phyloP scores from a whole-genome alignment of 2,888 invertebrate species.

The Scaptomyza caliginosa region DNA sequence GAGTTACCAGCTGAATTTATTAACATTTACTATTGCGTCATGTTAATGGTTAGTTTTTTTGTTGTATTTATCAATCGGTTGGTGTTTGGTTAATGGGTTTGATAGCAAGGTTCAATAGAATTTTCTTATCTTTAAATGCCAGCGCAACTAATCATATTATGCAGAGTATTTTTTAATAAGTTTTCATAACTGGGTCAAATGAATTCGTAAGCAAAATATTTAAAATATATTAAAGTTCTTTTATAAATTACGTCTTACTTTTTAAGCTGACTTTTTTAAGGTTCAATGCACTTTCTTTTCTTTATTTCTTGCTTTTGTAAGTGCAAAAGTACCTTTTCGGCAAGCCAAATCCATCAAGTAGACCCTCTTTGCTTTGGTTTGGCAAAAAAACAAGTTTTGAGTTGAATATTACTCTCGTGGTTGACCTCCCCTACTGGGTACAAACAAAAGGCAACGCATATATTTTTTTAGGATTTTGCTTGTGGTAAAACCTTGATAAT shows the following conservation, averaged over 20 bases:
- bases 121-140: not conserved
- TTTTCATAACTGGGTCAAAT: not conserved
- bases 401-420: conserved; percentile 33
- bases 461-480: conserved; percentile 7
- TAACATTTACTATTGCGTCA: conserved; percentile 13
- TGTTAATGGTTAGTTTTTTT: conserved; percentile 2
- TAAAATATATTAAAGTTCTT: not conserved
- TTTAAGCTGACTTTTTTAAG: not conserved
- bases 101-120: not conserved
- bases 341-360: not conserved
- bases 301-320: not conserved
- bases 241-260: not conserved
- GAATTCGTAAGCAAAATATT: not conserved
- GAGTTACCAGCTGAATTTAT: conserved; percentile 13
- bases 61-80: not conserved
- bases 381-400: conserved; percentile 37
- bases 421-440: conserved; percentile 32
- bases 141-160: not conserved
- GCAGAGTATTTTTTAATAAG: not conserved
- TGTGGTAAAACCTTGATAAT: conserved; percentile 39
- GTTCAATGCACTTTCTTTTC: conserved; percentile 40
- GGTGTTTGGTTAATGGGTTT: not conserved
- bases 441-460: conserved; percentile 11
- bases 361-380: not conserved
- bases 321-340: conserved; percentile 8